These are phyloP conservation scores for Jacana jacana DNA, from an alignment of 2,113 vertebrate genomes.

Conservation along the genomic window DNA sequence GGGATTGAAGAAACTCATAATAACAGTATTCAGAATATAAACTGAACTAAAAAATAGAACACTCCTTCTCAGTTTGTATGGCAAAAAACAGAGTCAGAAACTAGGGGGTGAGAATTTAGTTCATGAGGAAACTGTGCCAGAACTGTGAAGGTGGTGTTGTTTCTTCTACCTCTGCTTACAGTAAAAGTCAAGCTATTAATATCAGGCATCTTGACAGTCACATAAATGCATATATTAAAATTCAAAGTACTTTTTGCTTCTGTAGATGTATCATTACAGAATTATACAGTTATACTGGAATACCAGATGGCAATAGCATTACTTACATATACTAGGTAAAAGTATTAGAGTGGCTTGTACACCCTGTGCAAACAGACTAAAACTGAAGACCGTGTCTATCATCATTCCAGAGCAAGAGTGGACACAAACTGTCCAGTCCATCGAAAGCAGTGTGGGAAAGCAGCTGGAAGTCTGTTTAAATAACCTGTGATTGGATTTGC, in stretches of 20 bases:
- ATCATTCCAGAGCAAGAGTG: neutral
- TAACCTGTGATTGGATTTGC: neutral
- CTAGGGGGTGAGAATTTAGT: neutral
- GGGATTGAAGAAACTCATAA: neutral
- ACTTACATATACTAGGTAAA: neutral
- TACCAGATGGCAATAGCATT: neutral
- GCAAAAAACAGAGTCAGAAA: neutral
- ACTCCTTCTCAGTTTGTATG: neutral
- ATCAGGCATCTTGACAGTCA: constrained; percentile 2
- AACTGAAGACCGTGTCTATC: neutral
- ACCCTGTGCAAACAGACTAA: neutral
- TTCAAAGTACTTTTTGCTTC: constrained; percentile 18
- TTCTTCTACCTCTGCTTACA: constrained; percentile 40
- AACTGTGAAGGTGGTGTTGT: constrained; percentile 15
- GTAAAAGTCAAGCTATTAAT: constrained; percentile 43
- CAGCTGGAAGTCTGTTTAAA: neutral
- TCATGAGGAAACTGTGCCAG: neutral
- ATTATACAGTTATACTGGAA: neutral
- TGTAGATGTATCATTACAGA: constrained; percentile 17
- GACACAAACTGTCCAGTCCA: neutral
- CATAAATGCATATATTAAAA: constrained; percentile 24
- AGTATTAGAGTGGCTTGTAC: neutral
- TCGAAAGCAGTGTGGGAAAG: neutral
- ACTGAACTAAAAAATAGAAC: neutral
- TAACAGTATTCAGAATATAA: constrained; percentile 23